Conservation (phyloP, 1,140 invertebrate genomes). For the Elymnias hypermnestra region DNA sequence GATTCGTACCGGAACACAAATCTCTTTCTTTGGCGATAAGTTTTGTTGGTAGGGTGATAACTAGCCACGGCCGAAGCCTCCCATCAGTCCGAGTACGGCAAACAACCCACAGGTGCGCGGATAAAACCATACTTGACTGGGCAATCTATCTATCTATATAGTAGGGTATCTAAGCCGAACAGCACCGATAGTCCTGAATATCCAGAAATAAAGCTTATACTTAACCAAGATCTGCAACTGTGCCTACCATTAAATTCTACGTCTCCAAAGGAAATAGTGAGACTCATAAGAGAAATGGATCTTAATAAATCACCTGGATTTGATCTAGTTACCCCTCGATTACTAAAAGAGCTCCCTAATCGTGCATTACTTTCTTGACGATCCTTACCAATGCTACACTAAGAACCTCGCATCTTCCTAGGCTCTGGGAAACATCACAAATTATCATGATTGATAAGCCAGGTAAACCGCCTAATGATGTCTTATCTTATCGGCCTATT, state of each 20-base stretch:
- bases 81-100: slow-evolving; percentile 21
- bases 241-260: neutral
- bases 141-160: too few species aligned
- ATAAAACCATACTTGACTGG: slow-evolving; percentile 24
- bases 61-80: too few species aligned
- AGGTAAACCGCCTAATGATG: neutral
- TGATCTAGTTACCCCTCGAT: neutral
- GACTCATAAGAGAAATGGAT: neutral
- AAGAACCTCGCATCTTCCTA: neutral
- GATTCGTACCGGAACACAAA: too few species aligned
- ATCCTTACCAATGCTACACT: neutral
- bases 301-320: neutral
- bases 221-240: neutral
- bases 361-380: neutral
- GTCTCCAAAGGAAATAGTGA: neutral
- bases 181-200: too few species aligned
- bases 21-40: too few species aligned
- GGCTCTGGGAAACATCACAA: too few species aligned
- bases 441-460: too few species aligned
- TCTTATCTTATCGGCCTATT: too few species aligned
- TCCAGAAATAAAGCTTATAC: neutral
- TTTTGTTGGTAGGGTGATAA: too few species aligned
- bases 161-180: slow-evolving; percentile 6
- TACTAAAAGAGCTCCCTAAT: neutral
- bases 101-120: neutral